These are phyloP conservation scores for Tethya wilhelma DNA, from an alignment of 37 sponge, comb jelly and placozoan genomes.

Conservation along the genomic window DNA sequence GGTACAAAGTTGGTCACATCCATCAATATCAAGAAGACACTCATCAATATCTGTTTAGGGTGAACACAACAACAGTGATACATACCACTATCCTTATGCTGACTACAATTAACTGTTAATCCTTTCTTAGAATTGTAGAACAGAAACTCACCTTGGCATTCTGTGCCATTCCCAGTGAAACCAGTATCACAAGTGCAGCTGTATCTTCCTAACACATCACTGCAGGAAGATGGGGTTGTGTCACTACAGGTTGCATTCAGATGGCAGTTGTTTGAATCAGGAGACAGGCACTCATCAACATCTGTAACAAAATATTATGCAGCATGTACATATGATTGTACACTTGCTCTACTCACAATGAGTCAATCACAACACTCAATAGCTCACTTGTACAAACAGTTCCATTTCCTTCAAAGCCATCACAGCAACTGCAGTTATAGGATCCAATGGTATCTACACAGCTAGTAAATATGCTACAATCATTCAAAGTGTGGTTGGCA, in stretches of 20 bases:
- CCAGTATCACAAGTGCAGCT: conserved; percentile 38
- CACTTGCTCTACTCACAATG: too few species aligned
- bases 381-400: not conserved
- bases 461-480: not conserved
- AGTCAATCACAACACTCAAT: not conserved
- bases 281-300: conserved; percentile 9
- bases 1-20: too few species aligned
- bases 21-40: too few species aligned
- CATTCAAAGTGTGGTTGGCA: not conserved
- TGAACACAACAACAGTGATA: too few species aligned
- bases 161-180: conserved; percentile 35
- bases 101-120: too few species aligned
- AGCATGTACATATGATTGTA: too few species aligned
- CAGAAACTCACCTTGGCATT: conserved; percentile 1
- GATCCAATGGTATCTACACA: not conserved
- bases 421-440: not conserved
- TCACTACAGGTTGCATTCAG: conserved; percentile 23
- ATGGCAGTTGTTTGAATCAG: conserved; percentile 2
- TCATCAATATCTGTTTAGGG: too few species aligned
- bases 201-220: conserved; percentile 33
- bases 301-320: conserved; percentile 12
- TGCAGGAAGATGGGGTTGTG: too few species aligned
- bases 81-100: too few species aligned
- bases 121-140: too few species aligned
- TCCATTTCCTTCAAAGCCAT: conserved; percentile 17